These are phyloP conservation scores for Abscondita cerata DNA, from an alignment of 2,888 invertebrate genomes.

Conservation along the genomic window DNA sequence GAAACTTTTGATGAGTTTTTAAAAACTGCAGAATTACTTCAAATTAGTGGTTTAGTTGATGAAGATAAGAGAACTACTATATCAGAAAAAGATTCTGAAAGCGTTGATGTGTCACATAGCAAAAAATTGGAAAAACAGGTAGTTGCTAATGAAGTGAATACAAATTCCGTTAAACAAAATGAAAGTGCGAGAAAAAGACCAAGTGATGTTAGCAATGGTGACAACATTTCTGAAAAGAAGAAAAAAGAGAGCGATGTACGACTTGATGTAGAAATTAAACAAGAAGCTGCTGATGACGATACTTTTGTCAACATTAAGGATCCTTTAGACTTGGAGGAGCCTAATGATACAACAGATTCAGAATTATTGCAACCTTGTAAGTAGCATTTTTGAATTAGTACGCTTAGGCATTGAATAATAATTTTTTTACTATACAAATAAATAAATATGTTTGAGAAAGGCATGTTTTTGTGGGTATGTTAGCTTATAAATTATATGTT, in stretches of 20 bases:
- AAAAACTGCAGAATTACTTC: slow-evolving; percentile 69
- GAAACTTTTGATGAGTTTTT: slow-evolving; percentile 68
- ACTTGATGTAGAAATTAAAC: slow-evolving; percentile 19
- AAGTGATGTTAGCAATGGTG: not conserved
- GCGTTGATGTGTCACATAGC: too few species aligned
- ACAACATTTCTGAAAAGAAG: slow-evolving; percentile 12
- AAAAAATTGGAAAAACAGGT: not conserved
- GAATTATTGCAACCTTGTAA: slow-evolving; percentile 22
- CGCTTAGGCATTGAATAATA: too few species aligned
- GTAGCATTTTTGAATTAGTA: not conserved
- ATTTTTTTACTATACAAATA: too few species aligned
- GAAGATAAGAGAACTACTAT: slow-evolving; percentile 7
- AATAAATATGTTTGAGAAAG: too few species aligned
- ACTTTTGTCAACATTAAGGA: slow-evolving; percentile 13
- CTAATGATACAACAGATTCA: slow-evolving; percentile 11
- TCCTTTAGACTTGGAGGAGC: slow-evolving; percentile 16
- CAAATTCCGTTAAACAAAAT: not conserved
- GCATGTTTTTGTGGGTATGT: too few species aligned
- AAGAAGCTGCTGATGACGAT: slow-evolving; percentile 12
- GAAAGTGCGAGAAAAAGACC: slow-evolving; percentile 6
- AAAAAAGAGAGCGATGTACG: slow-evolving; percentile 11
- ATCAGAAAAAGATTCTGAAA: not conserved
- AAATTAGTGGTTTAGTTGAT: slow-evolving; percentile 65
- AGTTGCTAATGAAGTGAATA: not conserved
- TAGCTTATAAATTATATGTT: too few species aligned